Percentiles rank a stretch among this genome's conserved stretches.
phyloP scores from a whole-genome alignment of 2,797 vertebrate species.

The Danio albolineatus region DNA sequence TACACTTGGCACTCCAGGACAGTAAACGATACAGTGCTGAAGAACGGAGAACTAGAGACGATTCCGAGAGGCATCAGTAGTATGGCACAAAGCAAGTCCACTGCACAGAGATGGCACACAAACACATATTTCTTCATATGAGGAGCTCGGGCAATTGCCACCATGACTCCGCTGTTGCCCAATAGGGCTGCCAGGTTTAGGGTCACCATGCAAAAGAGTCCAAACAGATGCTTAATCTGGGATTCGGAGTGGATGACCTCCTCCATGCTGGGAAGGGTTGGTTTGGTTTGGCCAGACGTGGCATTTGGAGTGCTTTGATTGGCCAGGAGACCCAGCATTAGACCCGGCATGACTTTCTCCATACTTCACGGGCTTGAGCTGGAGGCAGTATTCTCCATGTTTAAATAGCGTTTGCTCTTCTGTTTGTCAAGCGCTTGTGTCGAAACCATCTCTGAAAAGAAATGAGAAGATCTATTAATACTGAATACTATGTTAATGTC shows the following conservation, averaged over 20 bases:
- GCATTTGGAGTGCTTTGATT: slow-evolving; percentile 66
- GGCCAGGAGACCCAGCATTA: slow-evolving; percentile 67
- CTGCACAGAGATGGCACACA: slow-evolving; percentile 90
- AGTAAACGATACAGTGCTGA: slow-evolving; percentile 83
- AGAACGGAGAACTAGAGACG: slow-evolving; percentile 84
- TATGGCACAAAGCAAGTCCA: slow-evolving; percentile 90
- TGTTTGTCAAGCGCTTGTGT: slow-evolving; percentile 29
- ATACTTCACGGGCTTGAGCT: slow-evolving; percentile 67
- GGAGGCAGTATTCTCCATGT: slow-evolving; percentile 55
- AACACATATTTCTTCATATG: slow-evolving; percentile 90
- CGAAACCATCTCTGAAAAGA: slow-evolving; percentile 18
- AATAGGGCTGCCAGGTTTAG: slow-evolving; percentile 88
- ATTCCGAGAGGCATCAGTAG: slow-evolving; percentile 92
- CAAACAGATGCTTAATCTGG: slow-evolving; percentile 82
- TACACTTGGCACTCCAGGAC: slow-evolving; percentile 84
- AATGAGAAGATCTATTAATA: slow-evolving; percentile 5
- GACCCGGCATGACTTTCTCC: slow-evolving; percentile 67
- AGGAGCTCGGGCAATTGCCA: slow-evolving; percentile 88
- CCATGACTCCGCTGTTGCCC: slow-evolving; percentile 88
- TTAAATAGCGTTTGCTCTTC: slow-evolving; percentile 30
- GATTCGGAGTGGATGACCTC: slow-evolving; percentile 80
- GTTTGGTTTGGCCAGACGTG: slow-evolving; percentile 66
- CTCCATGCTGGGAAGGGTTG: slow-evolving; percentile 72
- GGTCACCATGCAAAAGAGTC: slow-evolving; percentile 88
- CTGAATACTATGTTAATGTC: neutral